Percentiles rank a stretch among this genome's conserved stretches.
Conservation (phyloP, 2,888 invertebrate genomes). For the Odontocolon sp. region DNA sequence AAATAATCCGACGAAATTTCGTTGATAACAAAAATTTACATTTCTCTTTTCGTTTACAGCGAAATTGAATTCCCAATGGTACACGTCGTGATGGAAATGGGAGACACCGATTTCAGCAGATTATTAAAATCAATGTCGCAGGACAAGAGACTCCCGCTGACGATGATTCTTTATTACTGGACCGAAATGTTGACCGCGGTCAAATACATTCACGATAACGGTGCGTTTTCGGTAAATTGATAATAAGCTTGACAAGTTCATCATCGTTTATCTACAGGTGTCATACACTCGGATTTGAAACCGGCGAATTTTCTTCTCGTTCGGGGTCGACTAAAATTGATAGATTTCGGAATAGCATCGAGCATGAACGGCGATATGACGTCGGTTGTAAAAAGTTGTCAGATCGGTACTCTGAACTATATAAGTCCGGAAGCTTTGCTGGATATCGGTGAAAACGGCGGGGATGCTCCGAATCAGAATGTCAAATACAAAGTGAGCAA, state of each 20-base stretch:
- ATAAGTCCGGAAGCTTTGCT: conserved; percentile 97
- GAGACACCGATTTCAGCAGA: conserved; percentile 93
- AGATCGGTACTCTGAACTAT: conserved; percentile 95
- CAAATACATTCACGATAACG: conserved; percentile 93
- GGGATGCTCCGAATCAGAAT: conserved; percentile 77
- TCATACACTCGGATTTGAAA: conserved; percentile 98
- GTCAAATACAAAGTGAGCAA: conserved; percentile 68
- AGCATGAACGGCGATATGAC: conserved; percentile 94
- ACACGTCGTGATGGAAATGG: conserved; percentile 95
- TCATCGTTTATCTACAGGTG: conserved; percentile 83
- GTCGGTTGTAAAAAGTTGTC: conserved; percentile 91
- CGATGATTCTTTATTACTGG: conserved; percentile 94
- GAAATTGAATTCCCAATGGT: conserved; percentile 84
- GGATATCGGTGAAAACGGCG: conserved; percentile 82
- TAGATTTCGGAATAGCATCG: conserved; percentile 98
- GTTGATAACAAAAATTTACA: not conserved
- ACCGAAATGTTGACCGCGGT: conserved; percentile 96
- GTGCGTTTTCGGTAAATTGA: too few species aligned
- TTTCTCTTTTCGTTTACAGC: conserved; percentile 82
- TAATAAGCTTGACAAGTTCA: not conserved
- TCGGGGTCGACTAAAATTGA: conserved; percentile 93
- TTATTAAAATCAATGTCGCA: conserved; percentile 84
- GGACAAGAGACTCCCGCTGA: conserved; percentile 84
- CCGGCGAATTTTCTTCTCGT: conserved; percentile 97
- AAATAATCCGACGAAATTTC: not conserved